These are phyloP conservation scores for Rhopilema esculentum DNA, from an alignment of 30 jellyfish, hydroid and myxozoan species.

Conservation along the genomic window DNA sequence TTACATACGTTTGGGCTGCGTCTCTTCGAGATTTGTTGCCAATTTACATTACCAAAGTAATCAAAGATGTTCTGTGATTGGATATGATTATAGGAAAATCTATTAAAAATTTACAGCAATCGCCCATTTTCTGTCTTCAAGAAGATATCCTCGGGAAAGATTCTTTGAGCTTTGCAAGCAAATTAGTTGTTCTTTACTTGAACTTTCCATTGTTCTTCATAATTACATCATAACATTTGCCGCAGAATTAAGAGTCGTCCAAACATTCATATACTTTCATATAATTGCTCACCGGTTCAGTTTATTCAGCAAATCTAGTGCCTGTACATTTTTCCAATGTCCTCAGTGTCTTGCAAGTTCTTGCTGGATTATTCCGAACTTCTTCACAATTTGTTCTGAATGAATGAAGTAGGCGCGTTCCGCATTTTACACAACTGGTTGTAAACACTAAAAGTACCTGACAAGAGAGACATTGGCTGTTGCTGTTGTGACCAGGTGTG, in stretches of 20 bases:
- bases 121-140: neutral
- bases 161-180: neutral
- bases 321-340: neutral
- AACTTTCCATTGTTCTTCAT: too few relatives aligned
- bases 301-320: too few relatives aligned
- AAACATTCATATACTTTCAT: neutral
- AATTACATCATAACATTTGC: neutral
- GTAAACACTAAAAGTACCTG: constrained; percentile 76
- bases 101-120: too few relatives aligned
- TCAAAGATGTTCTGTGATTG: too few relatives aligned
- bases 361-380: neutral
- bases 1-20: too few relatives aligned
- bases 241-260: neutral
- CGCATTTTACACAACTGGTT: constrained; percentile 56
- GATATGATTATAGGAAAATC: too few relatives aligned
- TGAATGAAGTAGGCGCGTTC: constrained; percentile 41
- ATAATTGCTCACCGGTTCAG: neutral
- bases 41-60: too few relatives aligned
- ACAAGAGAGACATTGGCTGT: constrained; percentile 80
- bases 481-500: constrained; percentile 89
- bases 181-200: neutral
- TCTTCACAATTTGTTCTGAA: neutral
- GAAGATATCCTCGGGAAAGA: neutral
- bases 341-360: neutral
- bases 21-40: too few relatives aligned